Percentiles rank a stretch among this genome's conserved stretches.
phyloP scores from a whole-genome alignment of 2,888 invertebrate genomes.

The Abrostola triplasia region DNA sequence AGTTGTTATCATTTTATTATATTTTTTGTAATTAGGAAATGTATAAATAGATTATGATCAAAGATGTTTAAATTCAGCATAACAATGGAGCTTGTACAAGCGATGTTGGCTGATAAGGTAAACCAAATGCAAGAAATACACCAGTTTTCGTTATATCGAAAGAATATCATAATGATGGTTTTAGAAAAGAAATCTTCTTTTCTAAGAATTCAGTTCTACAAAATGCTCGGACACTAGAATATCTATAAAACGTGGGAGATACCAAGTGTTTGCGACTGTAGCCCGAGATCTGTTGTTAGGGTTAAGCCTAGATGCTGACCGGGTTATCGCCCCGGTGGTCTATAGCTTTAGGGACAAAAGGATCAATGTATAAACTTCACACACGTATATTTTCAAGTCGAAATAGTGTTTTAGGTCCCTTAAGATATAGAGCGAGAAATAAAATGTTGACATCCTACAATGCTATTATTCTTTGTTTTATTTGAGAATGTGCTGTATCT shows the following conservation, averaged over 20 bases:
- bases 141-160: no score
- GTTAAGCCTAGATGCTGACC: conserved; percentile 1
- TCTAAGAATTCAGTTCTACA: neutral
- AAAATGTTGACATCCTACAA: neutral
- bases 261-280: conserved; percentile 15
- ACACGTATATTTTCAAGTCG: conserved; percentile 1
- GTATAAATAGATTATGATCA: no score
- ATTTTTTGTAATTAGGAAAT: no score
- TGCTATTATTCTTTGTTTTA: no score
- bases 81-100: no score
- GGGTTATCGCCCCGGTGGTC: conserved; percentile 5
- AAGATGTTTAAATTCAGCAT: no score
- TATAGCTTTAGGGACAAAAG: conserved; percentile 13
- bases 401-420: conserved; percentile 6
- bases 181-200: neutral
- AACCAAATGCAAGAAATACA: no score
- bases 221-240: neutral
- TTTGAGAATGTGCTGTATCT: no score
- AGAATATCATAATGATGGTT: no score
- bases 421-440: neutral
- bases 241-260: conserved; percentile 13
- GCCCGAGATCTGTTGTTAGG: conserved; percentile 6
- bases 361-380: conserved; percentile 15
- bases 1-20: no score
- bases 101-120: no score